These are phyloP conservation scores for Chanos chanos DNA, from an alignment of 2,797 vertebrate genomes.

Conservation along the genomic window DNA sequence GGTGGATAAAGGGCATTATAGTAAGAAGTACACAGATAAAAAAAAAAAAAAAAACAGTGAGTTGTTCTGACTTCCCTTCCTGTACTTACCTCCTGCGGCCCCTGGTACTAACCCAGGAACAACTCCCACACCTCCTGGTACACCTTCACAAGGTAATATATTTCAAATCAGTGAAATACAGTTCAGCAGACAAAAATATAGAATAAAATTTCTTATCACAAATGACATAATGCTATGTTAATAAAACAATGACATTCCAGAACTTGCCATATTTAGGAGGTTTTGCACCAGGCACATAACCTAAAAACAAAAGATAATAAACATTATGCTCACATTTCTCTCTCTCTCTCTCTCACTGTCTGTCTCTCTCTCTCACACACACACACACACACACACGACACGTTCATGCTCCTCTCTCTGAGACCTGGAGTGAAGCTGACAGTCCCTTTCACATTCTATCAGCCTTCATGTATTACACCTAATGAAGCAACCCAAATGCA, in stretches of 20 bases:
- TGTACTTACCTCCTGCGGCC: slow-evolving; percentile 15
- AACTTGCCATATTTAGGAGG: slow-evolving; percentile 50
- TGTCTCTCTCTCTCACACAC: too few relatives aligned
- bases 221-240: neutral
- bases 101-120: neutral
- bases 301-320: slow-evolving; percentile 32
- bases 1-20: slow-evolving; percentile 7
- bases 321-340: too few relatives aligned
- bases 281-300: slow-evolving; percentile 44
- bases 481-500: too few relatives aligned
- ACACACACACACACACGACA: too few relatives aligned
- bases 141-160: neutral
- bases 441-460: too few relatives aligned
- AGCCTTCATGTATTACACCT: too few relatives aligned
- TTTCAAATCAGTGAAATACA: neutral
- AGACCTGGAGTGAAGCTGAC: too few relatives aligned
- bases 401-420: too few relatives aligned
- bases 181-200: neutral
- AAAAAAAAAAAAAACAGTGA: neutral
- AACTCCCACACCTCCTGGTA: neutral
- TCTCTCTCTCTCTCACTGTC: too few relatives aligned
- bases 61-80: slow-evolving; percentile 14
- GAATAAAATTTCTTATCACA: neutral
- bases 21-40: neutral
- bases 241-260: neutral